Base-by-base conservation (phyloP, 1,140 invertebrate genomes). In the Cheumatopsyche charites region DNA sequence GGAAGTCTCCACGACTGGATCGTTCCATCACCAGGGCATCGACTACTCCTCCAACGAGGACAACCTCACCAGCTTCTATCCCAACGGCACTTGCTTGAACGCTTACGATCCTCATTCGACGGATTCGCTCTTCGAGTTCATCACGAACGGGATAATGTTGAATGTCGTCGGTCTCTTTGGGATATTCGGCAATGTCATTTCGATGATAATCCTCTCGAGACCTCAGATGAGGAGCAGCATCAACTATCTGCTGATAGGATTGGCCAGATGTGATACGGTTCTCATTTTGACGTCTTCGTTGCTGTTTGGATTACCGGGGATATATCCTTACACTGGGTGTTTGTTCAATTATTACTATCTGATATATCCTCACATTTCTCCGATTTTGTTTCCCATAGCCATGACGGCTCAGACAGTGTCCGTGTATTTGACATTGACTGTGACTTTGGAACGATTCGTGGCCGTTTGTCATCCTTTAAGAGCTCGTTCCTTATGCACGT, bases 181-280 rank as follows among this genome's bases (percentile, higher is more conserved):
- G 0, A 89, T 98, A 29, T 83, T 97, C 1, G 95, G 95, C 65
- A 98, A 98, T 80, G 86, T 91, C 21, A 90, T 97, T 15, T 93
- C 94, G 0, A 94, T 97, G 85, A 90, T 95, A 19, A 95, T 98
- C 26, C 84, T 98, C 7, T 94, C 91, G 12, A 87, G 94, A 41
- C 94, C 94, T 0, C 94, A 96, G 78, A 97, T 97, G 95, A 89
- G 91, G 76, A 96, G 94, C 7, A 96, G 94, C 75, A 96, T 97
- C 75, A 98, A 97, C 83, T 96, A 95, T 78, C 87, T 97, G 70
- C 87, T 98, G 3, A 94, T 94, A 45, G 94, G 94, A 0, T 86
- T 98, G 36, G 95, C 96, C 0, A 88, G 92, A 77, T 96, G 94
- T 83, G 96, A 98, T 84, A 94, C 93, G 0, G 86, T 95, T 61